Evolutionary conservation across 2,113 vertebrate species (phyloP).

Genomic region (Coptodon rendalli): DNA sequence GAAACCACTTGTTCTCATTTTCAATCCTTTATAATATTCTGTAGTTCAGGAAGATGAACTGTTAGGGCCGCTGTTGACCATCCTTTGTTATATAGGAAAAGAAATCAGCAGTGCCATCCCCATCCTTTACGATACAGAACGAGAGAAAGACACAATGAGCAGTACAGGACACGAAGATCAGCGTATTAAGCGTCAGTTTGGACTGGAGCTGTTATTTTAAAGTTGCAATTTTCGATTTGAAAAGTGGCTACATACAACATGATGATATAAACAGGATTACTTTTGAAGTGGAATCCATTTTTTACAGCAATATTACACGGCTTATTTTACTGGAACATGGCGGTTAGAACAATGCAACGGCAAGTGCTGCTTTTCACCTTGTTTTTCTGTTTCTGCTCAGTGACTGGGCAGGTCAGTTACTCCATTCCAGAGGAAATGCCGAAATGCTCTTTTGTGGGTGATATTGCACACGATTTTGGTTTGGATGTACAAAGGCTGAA

Average conservation of each 20-base stretch:
- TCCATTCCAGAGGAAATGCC: constrained; percentile 71
- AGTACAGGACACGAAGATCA: neutral
- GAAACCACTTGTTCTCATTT: neutral
- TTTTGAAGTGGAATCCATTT: neutral
- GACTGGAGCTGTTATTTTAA: neutral
- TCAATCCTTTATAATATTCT: neutral
- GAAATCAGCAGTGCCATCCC: neutral
- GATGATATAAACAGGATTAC: neutral
- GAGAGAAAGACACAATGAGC: neutral
- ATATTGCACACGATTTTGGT: constrained; percentile 69
- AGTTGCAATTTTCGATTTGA: neutral
- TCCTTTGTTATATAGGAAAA: neutral
- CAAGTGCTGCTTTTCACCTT: constrained; percentile 13
- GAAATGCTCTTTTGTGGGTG: constrained; percentile 70
- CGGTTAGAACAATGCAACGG: constrained; percentile 14
- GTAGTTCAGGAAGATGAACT: neutral
- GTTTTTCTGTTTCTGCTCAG: neutral
- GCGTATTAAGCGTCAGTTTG: neutral
- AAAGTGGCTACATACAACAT: neutral
- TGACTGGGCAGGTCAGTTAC: constrained; percentile 54
- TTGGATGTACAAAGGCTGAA: constrained; percentile 59
- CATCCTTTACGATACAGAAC: neutral
- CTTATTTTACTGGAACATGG: neutral
- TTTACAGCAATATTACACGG: neutral
- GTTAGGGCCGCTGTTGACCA: constrained; percentile 37